Percentiles rank a stretch among this genome's conserved stretches.
These are phyloP conservation scores for Acleris cristana DNA, from an alignment of 2,888 invertebrate genomes.

Conservation along the genomic window DNA sequence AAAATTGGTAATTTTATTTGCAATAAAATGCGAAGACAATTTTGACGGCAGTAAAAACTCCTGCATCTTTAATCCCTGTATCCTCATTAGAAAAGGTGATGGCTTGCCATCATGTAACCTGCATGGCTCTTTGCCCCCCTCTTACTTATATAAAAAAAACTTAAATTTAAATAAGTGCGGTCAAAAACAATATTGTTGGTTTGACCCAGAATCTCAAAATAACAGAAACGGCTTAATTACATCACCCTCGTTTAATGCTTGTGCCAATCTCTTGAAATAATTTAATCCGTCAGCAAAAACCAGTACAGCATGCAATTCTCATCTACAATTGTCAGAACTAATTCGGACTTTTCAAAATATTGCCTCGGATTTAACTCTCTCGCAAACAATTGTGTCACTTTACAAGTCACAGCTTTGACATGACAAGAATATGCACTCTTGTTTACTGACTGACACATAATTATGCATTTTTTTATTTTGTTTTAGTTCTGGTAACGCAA, in stretches of 20 bases:
- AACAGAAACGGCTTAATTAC: not conserved
- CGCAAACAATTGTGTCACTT: constrained; percentile 31
- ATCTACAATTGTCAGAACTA: constrained; percentile 33
- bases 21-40: no score
- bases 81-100: no score
- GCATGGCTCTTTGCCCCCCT: no score
- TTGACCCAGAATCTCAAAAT: not conserved
- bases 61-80: no score
- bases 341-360: constrained; percentile 34
- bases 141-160: no score
- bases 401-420: constrained; percentile 1
- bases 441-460: not conserved
- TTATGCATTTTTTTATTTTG: not conserved
- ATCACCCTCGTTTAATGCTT: not conserved
- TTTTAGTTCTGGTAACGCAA: no score
- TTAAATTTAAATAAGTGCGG: no score
- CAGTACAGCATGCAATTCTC: constrained; percentile 19
- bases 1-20: no score
- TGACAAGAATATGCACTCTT: constrained; percentile 11
- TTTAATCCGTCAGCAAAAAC: constrained; percentile 2
- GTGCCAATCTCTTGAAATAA: not conserved
- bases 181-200: no score
- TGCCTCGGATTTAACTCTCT: constrained; percentile 24
- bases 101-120: no score
- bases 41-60: no score